These are phyloP conservation scores for Mythimna pallens DNA, from an alignment of 2,888 invertebrate genomes.

Conservation along the genomic window DNA sequence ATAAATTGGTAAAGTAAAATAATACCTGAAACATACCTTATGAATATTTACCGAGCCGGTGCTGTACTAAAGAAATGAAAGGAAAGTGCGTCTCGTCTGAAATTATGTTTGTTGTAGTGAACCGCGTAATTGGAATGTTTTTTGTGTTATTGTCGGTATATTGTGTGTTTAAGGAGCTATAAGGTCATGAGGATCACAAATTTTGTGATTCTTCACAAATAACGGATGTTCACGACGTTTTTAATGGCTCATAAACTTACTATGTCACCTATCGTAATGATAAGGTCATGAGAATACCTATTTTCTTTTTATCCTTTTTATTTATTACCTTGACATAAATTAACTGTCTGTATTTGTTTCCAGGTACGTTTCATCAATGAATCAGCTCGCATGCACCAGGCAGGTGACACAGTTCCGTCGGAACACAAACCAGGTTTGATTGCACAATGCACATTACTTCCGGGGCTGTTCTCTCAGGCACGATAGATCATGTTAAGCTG, in stretches of 20 bases:
- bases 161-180: constrained; percentile 27
- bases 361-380: constrained; percentile 44
- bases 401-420: background rate
- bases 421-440: constrained; percentile 40
- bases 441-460: constrained; percentile 27
- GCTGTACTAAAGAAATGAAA: constrained; percentile 31
- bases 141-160: constrained; percentile 20
- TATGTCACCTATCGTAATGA: constrained; percentile 26
- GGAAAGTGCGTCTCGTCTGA: constrained; percentile 14
- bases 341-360: constrained; percentile 33
- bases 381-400: background rate
- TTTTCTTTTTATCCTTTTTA: constrained; percentile 3
- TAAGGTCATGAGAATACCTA: background rate
- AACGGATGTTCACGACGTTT: constrained; percentile 1
- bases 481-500: constrained; percentile 44
- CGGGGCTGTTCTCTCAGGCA: constrained; percentile 7
- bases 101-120: constrained; percentile 36
- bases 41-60: constrained; percentile 53
- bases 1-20: constrained; percentile 32
- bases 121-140: constrained; percentile 48
- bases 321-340: background rate
- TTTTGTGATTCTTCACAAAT: constrained; percentile 28
- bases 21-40: constrained; percentile 34
- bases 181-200: constrained; percentile 12
- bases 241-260: constrained; percentile 28